These are phyloP conservation scores for Silurus meridionalis DNA, from an alignment of 2,113 vertebrate species.

Conservation along the genomic window DNA sequence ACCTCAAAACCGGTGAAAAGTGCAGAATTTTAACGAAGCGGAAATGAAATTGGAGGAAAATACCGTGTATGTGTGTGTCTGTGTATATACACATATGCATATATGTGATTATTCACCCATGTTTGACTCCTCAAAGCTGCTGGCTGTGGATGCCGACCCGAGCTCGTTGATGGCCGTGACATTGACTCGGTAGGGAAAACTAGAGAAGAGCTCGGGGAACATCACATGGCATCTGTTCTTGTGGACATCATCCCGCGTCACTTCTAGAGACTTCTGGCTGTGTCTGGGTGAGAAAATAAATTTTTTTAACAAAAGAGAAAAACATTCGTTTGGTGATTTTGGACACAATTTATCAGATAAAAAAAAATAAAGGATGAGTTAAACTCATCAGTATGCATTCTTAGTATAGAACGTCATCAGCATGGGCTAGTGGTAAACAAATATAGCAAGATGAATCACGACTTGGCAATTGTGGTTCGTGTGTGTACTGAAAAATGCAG, in stretches of 20 bases:
- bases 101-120: constrained; percentile 72
- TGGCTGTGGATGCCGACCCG: constrained; percentile 78
- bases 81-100: no score
- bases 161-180: constrained; percentile 87
- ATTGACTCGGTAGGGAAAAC: constrained; percentile 88
- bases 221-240: constrained; percentile 94
- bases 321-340: not conserved
- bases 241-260: constrained; percentile 81
- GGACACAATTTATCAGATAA: not conserved
- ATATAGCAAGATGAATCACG: no score
- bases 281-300: constrained; percentile 71
- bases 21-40: not conserved
- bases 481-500: no score
- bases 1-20: not conserved
- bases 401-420: no score
- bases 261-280: constrained; percentile 83
- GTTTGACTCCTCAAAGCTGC: constrained; percentile 86
- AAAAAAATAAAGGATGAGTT: not conserved
- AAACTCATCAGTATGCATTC: not conserved
- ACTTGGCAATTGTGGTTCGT: no score
- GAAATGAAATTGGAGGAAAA: not conserved
- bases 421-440: no score
- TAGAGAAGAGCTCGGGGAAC: constrained; percentile 92
- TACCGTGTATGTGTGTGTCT: no score
- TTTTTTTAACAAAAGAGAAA: not conserved